These are phyloP conservation scores for Caenorhabditis sulstoni DNA, from an alignment of 2,888 invertebrate species.

Conservation along the genomic window DNA sequence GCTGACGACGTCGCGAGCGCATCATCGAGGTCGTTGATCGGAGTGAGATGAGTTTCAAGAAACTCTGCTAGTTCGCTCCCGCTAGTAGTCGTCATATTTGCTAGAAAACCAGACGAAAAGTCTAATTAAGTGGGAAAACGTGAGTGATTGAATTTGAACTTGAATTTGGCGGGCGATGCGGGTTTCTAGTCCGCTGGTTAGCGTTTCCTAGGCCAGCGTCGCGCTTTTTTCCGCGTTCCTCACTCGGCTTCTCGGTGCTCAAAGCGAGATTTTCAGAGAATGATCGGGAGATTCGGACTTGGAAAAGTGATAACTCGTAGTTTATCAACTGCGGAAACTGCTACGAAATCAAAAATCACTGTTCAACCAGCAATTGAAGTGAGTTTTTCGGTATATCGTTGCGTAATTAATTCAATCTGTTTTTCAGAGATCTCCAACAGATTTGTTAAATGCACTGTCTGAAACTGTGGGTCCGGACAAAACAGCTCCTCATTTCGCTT, in stretches of 20 bases:
- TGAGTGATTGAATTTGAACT: not conserved
- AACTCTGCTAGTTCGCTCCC: slow-evolving; percentile 30
- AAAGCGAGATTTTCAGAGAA: not conserved
- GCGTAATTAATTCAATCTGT: not conserved
- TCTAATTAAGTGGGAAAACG: not conserved
- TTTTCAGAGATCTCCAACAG: slow-evolving; percentile 87
- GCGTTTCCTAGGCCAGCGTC: slow-evolving; percentile 16
- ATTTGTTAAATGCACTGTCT: slow-evolving; percentile 87
- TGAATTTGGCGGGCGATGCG: slow-evolving; percentile 31
- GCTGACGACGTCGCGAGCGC: slow-evolving; percentile 30
- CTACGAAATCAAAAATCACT: slow-evolving; percentile 30
- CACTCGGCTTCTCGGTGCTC: too few species aligned
- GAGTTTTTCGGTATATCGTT: not conserved
- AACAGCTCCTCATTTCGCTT: slow-evolving; percentile 92
- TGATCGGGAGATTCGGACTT: slow-evolving; percentile 49
- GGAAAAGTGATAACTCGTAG: slow-evolving; percentile 31
- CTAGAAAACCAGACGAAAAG: not conserved
- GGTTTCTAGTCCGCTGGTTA: slow-evolving; percentile 20
- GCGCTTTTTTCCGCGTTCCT: not conserved
- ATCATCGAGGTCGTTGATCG: slow-evolving; percentile 46
- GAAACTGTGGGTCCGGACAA: slow-evolving; percentile 88
- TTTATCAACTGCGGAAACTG: slow-evolving; percentile 25
- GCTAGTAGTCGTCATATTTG: slow-evolving; percentile 24
- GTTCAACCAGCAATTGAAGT: slow-evolving; percentile 52
- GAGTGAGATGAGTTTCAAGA: slow-evolving; percentile 9